These are phyloP conservation scores for Amiota mariae DNA, from an alignment of 2,888 invertebrate genomes.

Conservation along the genomic window DNA sequence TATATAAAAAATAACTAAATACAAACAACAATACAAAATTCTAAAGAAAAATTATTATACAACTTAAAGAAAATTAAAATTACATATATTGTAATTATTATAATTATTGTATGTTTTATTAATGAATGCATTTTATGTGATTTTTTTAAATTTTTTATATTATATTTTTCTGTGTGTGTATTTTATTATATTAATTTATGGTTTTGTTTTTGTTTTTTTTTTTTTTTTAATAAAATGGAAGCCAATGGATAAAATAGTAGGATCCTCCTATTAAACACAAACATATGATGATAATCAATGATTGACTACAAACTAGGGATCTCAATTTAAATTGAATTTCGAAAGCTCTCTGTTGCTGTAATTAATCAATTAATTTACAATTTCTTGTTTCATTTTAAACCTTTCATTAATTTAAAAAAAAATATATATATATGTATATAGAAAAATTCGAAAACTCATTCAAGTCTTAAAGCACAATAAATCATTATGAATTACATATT, in stretches of 20 bases:
- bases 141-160: not conserved
- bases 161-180: not conserved
- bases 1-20: slow-evolving; percentile 44
- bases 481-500: not conserved
- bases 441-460: not conserved
- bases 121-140: not conserved
- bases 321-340: slow-evolving; percentile 53
- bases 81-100: not conserved
- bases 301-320: slow-evolving; percentile 34
- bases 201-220: slow-evolving; percentile 1
- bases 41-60: slow-evolving; percentile 36
- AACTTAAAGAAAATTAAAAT: not conserved
- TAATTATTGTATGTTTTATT: not conserved
- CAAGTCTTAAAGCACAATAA: too few species aligned
- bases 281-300: too few species aligned
- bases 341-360: slow-evolving; percentile 47
- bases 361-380: slow-evolving; percentile 11
- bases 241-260: slow-evolving; percentile 48
- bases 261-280: too few species aligned
- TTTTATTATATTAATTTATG: too few species aligned
- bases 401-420: not conserved
- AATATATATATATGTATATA: too few species aligned
- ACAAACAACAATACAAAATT: slow-evolving; percentile 35
- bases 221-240: slow-evolving; percentile 48
- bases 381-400: slow-evolving; percentile 19